Base-by-base conservation (phyloP, 2,888 invertebrate species). In the Chromoteleia sp. region DNA sequence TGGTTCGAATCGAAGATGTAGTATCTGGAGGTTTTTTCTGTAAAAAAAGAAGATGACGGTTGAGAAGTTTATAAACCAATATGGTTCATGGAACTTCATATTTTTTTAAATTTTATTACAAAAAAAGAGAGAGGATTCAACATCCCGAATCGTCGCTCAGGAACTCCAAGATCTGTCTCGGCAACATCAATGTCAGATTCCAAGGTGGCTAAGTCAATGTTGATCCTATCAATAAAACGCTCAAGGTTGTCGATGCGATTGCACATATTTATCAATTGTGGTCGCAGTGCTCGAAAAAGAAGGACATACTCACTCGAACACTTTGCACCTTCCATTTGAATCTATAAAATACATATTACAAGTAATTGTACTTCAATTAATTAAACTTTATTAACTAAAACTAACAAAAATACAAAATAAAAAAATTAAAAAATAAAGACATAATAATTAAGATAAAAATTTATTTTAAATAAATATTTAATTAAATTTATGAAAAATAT, bases 81-180 rank as follows among this genome's bases (percentile, higher is more conserved):
- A 14, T 41, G 4, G 1, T 12, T 41, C n/a, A 36, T 10, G 36
- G n/a, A 36, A 10, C n/a, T 19, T 17, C 17, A 45, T 10, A 45
- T 45, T 45, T 10, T 43, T 45, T 45, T 48, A n/a, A 17, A 43
- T 21, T 15, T 0, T 88, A 36, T 88, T 86, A 91, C 91, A 71
- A 91, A 92, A 58, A 91, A 90, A 0, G 89, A 88, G 14, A 92
- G 88, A 0, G 92, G 92, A 86, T 92, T 92, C 17, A 92, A 77
- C 58, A 91, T 91, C 14, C 89, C 89, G 12, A 92, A 87, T 58
- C 90, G 85, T 76, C 88, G 88, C 63, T 92, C 91, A 0, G 92
- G 86, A 6, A 87, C 84, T 2, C 90, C 90, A 33, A 91, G 83
- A 30, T 89, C 88, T 15, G 89, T 85, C 73, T 92, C 92, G 0